Percentiles rank a stretch among this genome's conserved stretches.
phyloP scores from a whole-genome alignment of 2,113 vertebrate genomes.

The Ammospiza caudacuta region DNA sequence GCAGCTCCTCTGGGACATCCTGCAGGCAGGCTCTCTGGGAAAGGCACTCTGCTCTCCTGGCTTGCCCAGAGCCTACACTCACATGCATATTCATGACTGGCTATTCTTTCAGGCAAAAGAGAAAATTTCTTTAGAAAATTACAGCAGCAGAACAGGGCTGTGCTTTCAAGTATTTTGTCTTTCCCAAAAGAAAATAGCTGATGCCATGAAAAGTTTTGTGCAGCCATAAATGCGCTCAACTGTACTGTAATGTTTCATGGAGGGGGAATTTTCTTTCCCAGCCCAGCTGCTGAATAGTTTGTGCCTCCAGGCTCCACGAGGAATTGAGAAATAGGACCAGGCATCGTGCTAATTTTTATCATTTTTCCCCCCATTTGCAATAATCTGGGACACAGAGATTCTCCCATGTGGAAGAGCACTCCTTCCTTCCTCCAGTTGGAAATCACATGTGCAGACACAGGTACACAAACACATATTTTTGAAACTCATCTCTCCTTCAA shows the following conservation, averaged over 20 bases:
- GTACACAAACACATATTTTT: not conserved
- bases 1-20: not conserved
- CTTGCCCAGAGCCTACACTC: not conserved
- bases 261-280: conserved; percentile 52
- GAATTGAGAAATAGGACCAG: conserved; percentile 40
- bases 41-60: not conserved
- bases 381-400: not conserved
- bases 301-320: conserved; percentile 35
- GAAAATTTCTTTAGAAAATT: conserved; percentile 55
- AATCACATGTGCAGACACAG: not conserved
- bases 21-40: not conserved
- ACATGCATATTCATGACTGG: conserved; percentile 50
- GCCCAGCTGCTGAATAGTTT: conserved; percentile 48
- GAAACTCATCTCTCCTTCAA: not conserved
- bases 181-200: conserved; percentile 64
- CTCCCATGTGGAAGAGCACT: not conserved
- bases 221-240: conserved; percentile 7
- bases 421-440: not conserved
- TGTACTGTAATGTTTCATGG: conserved; percentile 40
- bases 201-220: conserved; percentile 56
- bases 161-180: conserved; percentile 43
- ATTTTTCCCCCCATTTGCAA: conserved; percentile 12
- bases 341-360: conserved; percentile 41
- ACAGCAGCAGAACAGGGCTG: conserved; percentile 14
- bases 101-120: conserved; percentile 26